These are phyloP conservation scores for Galerucella pusilla DNA, from an alignment of 2,888 invertebrate genomes.

Conservation along the genomic window DNA sequence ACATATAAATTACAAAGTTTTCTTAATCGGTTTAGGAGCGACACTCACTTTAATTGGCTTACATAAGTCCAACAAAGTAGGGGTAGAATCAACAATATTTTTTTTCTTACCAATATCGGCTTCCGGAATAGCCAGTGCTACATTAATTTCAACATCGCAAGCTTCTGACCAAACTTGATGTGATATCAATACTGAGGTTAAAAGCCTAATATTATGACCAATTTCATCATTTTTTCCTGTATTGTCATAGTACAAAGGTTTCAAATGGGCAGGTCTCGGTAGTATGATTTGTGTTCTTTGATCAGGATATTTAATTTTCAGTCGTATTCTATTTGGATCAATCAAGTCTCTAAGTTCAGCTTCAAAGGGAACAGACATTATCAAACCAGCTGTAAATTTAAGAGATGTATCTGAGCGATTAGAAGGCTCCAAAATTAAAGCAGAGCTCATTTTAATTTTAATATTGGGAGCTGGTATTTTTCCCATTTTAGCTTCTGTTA, in stretches of 20 bases:
- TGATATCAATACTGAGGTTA: constrained; percentile 89
- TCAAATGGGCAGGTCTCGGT: constrained; percentile 82
- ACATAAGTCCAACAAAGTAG: constrained; percentile 81
- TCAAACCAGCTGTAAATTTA: constrained; percentile 93
- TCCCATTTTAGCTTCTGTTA: constrained; percentile 76
- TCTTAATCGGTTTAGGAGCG: constrained; percentile 88
- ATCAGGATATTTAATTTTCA: constrained; percentile 93
- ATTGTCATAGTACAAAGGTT: constrained; percentile 72
- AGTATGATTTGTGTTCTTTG: constrained; percentile 86
- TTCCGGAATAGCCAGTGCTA: constrained; percentile 81
- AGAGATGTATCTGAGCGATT: constrained; percentile 83
- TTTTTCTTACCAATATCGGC: constrained; percentile 65
- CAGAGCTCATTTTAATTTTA: constrained; percentile 79
- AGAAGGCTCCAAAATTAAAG: constrained; percentile 85
- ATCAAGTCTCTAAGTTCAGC: constrained; percentile 86
- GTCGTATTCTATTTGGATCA: constrained; percentile 78
- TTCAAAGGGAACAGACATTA: constrained; percentile 87
- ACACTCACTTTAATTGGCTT: constrained; percentile 88
- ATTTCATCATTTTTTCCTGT: constrained; percentile 64
- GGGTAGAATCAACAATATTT: constrained; percentile 64
- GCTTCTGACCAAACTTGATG: constrained; percentile 95
- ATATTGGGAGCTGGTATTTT: constrained; percentile 76
- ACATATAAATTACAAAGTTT: constrained; percentile 61
- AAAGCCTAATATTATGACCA: constrained; percentile 75
- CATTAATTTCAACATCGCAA: constrained; percentile 86